These are phyloP conservation scores for Phthorimaea operculella DNA, from an alignment of 1,140 invertebrate species.

Conservation along the genomic window DNA sequence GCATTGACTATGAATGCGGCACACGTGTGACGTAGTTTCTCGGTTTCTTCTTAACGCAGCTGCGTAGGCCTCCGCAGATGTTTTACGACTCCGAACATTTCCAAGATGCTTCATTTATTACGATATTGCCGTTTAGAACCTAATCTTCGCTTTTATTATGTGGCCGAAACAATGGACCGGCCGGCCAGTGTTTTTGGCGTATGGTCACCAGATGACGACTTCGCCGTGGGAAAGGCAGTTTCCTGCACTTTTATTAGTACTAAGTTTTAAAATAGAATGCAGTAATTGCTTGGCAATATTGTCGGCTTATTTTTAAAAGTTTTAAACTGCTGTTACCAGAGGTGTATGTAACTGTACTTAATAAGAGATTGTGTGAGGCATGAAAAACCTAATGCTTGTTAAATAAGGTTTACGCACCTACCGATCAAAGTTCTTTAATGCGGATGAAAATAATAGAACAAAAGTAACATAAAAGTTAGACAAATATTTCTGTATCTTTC, in stretches of 20 bases:
- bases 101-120: slow-evolving; percentile 63
- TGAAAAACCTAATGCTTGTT: background rate
- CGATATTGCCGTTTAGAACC: slow-evolving; percentile 60
- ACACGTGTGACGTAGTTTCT: slow-evolving; percentile 60
- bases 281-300: background rate
- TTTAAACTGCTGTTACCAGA: background rate
- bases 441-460: no score
- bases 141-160: slow-evolving; percentile 62
- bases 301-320: background rate
- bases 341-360: background rate
- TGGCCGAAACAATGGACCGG: slow-evolving; percentile 58
- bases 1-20: slow-evolving; percentile 37
- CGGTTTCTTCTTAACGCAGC: slow-evolving; percentile 54
- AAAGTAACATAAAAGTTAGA: no score
- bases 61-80: slow-evolving; percentile 56
- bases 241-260: background rate
- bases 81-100: slow-evolving; percentile 62
- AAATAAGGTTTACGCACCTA: background rate
- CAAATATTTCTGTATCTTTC: no score
- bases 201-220: slow-evolving; percentile 42
- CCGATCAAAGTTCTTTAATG: no score
- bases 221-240: slow-evolving; percentile 43
- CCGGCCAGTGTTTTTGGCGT: slow-evolving; percentile 55
- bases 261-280: background rate
- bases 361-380: background rate